Percentiles rank a stretch among this genome's conserved stretches.
phyloP scores from a whole-genome alignment of 1,140 invertebrate genomes.

The Pseudomyrmex dendroicus region DNA sequence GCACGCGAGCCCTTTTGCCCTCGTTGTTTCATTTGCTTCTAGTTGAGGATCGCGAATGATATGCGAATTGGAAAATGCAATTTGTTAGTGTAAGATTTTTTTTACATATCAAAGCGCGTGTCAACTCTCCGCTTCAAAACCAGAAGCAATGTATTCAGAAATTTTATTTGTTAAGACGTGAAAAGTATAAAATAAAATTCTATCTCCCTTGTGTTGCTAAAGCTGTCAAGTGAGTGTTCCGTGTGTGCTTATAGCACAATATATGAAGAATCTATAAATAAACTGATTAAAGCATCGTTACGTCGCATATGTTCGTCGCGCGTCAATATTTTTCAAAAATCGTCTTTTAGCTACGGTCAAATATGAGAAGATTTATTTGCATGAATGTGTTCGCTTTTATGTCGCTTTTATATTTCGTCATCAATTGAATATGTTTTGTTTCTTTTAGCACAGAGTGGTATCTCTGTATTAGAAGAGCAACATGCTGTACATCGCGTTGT shows the following conservation, averaged over 20 bases:
- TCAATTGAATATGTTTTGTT: slow-evolving; percentile 21
- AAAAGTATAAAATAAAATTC: slow-evolving; percentile 4
- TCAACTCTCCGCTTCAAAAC: not conserved
- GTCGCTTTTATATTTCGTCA: not conserved
- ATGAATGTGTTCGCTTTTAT: not conserved
- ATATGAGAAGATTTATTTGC: slow-evolving; percentile 1
- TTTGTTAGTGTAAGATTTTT: slow-evolving; percentile 28
- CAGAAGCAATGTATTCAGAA: too few relatives aligned
- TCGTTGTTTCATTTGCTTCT: not conserved
- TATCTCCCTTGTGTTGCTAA: not conserved
- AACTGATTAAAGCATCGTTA: slow-evolving; percentile 20
- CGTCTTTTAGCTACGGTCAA: slow-evolving; percentile 8
- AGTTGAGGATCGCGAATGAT: slow-evolving; percentile 18
- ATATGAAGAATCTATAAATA: slow-evolving; percentile 20
- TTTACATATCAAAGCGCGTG: not conserved
- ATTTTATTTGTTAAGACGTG: not conserved
- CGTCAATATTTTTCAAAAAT: slow-evolving; percentile 32
- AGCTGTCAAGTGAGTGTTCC: not conserved
- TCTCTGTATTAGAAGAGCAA: slow-evolving; percentile 18
- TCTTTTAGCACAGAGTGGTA: not conserved
- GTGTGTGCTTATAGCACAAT: not conserved
- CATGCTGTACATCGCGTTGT: not conserved
- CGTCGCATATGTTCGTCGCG: not conserved
- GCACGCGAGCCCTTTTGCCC: slow-evolving; percentile 32
- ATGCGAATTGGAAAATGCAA: slow-evolving; percentile 51